Conservation (phyloP, 2,113 vertebrate genomes). For the Fregetta grallaria region DNA sequence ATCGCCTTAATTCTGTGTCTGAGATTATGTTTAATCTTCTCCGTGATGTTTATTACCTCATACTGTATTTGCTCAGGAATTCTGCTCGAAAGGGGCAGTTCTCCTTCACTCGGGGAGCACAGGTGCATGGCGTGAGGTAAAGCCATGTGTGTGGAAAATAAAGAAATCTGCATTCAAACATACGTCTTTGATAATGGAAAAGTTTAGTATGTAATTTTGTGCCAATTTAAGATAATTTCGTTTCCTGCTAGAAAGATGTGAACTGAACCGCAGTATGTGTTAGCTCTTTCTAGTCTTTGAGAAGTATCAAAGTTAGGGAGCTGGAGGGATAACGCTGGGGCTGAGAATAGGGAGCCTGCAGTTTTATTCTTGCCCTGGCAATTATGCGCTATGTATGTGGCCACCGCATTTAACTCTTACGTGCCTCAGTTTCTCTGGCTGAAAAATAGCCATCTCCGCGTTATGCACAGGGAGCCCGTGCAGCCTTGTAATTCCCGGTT, state of each 20-base stretch:
- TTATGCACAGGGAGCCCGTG: neutral
- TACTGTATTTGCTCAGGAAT: neutral
- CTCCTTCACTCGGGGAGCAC: neutral
- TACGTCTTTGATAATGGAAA: neutral
- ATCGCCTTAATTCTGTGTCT: neutral
- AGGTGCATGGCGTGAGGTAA: neutral
- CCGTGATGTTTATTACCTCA: neutral
- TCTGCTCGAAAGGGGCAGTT: neutral
- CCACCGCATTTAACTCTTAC: neutral
- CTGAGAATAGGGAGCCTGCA: neutral
- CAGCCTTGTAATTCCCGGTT: neutral
- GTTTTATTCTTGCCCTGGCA: constrained; percentile 13
- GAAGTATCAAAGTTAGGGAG: neutral
- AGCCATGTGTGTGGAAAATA: neutral
- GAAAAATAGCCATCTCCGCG: neutral
- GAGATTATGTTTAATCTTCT: neutral
- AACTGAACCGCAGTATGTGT: neutral
- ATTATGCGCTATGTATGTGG: neutral
- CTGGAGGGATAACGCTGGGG: neutral
- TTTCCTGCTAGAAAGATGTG: neutral
- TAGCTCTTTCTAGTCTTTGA: neutral
- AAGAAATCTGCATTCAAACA: neutral
- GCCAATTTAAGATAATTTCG: neutral
- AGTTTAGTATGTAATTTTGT: constrained; percentile 15
- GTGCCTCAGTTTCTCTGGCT: neutral